These are phyloP conservation scores for Oryctolagus cuniculus DNA, from an alignment of 2,113 vertebrate species.

Conservation along the genomic window DNA sequence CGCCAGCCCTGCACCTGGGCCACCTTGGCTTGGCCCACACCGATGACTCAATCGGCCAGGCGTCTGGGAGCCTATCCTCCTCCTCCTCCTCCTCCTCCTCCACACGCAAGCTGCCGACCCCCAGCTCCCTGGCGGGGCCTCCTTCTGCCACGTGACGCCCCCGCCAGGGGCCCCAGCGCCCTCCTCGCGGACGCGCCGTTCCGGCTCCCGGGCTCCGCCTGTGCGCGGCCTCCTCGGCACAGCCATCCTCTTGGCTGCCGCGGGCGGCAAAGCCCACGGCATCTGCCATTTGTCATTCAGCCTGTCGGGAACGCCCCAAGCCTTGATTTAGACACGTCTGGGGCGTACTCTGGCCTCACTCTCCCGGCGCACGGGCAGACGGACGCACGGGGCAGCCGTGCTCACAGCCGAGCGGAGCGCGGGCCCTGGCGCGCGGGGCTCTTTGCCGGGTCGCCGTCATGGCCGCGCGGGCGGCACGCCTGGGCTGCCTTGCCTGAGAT, in stretches of 20 bases:
- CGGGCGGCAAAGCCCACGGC: conserved; percentile 77
- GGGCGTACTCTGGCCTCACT: conserved; percentile 58
- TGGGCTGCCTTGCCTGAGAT: conserved; percentile 45
- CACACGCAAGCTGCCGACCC: conserved; percentile 44
- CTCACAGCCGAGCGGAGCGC: background rate
- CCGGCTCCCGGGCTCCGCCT: conserved; percentile 75
- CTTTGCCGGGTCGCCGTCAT: conserved; percentile 54
- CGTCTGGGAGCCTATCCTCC: conserved; percentile 35
- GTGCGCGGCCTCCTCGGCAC: conserved; percentile 64
- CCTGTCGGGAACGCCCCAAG: conserved; percentile 69
- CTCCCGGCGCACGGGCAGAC: background rate
- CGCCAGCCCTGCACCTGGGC: conserved; percentile 66
- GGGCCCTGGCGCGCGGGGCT: conserved; percentile 55
- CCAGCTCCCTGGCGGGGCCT: conserved; percentile 68
- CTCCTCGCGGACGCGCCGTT: conserved; percentile 66
- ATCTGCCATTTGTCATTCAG: conserved; percentile 80
- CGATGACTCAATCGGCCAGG: conserved; percentile 16
- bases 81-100: conserved; percentile 52
- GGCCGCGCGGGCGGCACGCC: conserved; percentile 50
- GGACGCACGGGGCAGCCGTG: conserved; percentile 11
- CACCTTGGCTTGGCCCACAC: conserved; percentile 49
- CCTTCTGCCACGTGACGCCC: conserved; percentile 76
- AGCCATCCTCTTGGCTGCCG: conserved; percentile 66
- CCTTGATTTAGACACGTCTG: conserved; percentile 65
- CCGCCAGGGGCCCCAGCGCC: conserved; percentile 72